Evolutionary conservation across 1,140 invertebrate genomes (phyloP), one percentile per base, ranked within the genome.

Genomic region (Caligus rogercresseyi): DNA sequence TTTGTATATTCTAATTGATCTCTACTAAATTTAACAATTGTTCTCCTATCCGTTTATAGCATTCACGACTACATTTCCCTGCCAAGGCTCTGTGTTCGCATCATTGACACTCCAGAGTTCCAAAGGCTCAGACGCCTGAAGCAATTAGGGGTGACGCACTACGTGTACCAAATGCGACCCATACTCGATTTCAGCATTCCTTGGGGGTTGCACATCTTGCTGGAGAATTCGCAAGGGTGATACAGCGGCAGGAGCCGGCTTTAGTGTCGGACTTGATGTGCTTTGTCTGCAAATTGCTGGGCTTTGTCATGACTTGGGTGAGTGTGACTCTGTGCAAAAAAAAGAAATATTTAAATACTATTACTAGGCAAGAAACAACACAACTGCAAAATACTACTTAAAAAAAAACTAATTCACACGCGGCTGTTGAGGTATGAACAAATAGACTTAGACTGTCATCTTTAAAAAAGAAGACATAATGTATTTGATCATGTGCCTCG

Each of bases 251-350:
- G 19, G 76, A 78, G 64, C 75, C 76, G 15, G 74, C 77, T 65
- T 64, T 78, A 19, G 58, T 80, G 25, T 70, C 66, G 3, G 67
- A 70, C 1, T 65, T 51, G 78, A 80, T 66, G 66, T 75, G 25
- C 60, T 78, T 2, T 80, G 78, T 70, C 71, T 83, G 3, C 66
- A 77, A 67, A 74, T 85, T 31, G 83, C 81, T 53, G 82, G 78
- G 0, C 74, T 85, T 0, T 78, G 81, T 64, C 83, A 84, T 72
- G 82, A 85, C 68, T 66, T 84, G 1, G 82, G 81, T 24, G 51
- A 2, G 3, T 3, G 21, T 53, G 18, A 66, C 60, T 31, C 16
- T 4, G 20, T 64, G n/a, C 16, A 16, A 16, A 2, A 18, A 64
- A 64, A n/a, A 14, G 11, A 54, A 14, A 15, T 62, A 25, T 65